Evolutionary conservation across 2,888 invertebrate species (phyloP), one percentile per base, ranked within the genome.

Genomic region (Xestoiulus laeticollis): DNA sequence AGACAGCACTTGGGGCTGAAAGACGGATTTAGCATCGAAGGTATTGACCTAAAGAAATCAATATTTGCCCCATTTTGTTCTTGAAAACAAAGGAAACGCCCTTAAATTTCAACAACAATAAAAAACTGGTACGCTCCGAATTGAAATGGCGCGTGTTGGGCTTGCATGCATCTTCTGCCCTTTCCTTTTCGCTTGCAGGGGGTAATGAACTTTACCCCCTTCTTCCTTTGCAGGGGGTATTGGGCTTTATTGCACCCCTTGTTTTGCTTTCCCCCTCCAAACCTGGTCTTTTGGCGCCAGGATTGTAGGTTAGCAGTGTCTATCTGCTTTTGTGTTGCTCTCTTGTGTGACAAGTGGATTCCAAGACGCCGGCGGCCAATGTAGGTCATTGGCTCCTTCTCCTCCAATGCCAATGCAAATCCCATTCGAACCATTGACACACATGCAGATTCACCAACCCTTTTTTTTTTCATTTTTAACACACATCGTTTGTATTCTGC

Each of bases 331-430:
- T 59, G 59, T 59, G 59, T 10, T 59, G 59, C 59, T 59, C 59
- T 19, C 48, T 48, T 12, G 48, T 48, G 48, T 48, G 59, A 59
- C 59, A 59, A 59, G 59, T 59, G 59, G n/a, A 59, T 19, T 19
- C n/a, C n/a, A 59, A 59, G 59, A 59, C 59, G 59, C n/a, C 16
- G 4, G 48, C 48, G 59, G 59, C 59, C n/a, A 3, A 59, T 59
- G n/a, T 59, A 59, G 59, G 59, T 59, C 59, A 59, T 59, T 59
- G 59, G 59, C 59, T 59, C n/a, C 59, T 59, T 59, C 59, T 59
- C 59, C 59, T 59, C n/a, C 59, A 59, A 59, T 59, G 59, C 59
- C 59, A 59, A 59, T n/a, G 59, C 19, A 59, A 59, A 59, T 59
- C 59, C n/a, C 59, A 19, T 59, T 59, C 59, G 59, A 59, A 59